These are phyloP conservation scores for Phalacrocorax aristotelis DNA, from an alignment of 2,113 vertebrate genomes.

Conservation along the genomic window DNA sequence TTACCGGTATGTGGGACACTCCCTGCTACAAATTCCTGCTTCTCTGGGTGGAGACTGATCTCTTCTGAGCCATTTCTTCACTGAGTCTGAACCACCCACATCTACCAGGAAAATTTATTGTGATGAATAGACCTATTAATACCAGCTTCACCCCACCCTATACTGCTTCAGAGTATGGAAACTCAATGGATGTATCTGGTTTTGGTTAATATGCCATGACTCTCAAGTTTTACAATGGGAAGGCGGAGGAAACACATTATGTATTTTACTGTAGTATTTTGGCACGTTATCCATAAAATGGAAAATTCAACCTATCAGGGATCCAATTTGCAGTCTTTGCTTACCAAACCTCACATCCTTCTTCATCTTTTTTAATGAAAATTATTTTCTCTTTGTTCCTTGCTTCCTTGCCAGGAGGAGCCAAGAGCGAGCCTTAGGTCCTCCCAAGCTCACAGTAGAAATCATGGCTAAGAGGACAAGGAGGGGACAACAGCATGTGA, in stretches of 20 bases:
- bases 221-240: conserved; percentile 53
- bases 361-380: not conserved
- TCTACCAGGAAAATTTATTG: conserved; percentile 53
- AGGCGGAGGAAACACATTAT: conserved; percentile 14
- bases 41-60: conserved; percentile 50
- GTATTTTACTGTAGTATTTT: conserved; percentile 24
- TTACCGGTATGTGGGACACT: conserved; percentile 27
- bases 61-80: conserved; percentile 55
- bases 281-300: not conserved
- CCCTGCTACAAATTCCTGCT: conserved; percentile 33
- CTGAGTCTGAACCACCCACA: conserved; percentile 41
- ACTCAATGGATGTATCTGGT: conserved; percentile 36
- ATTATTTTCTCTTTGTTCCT: not conserved
- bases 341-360: not conserved
- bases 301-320: conserved; percentile 19
- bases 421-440: not conserved
- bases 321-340: not conserved
- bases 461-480: not conserved
- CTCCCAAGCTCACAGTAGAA: not conserved
- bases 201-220: conserved; percentile 46
- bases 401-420: not conserved
- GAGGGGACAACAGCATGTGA: not conserved
- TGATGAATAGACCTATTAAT: conserved; percentile 56
- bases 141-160: conserved; percentile 55
- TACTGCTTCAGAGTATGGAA: conserved; percentile 54